phyloP scores from a whole-genome alignment of 2,797 vertebrate species.

The Cheirogaleus major region DNA sequence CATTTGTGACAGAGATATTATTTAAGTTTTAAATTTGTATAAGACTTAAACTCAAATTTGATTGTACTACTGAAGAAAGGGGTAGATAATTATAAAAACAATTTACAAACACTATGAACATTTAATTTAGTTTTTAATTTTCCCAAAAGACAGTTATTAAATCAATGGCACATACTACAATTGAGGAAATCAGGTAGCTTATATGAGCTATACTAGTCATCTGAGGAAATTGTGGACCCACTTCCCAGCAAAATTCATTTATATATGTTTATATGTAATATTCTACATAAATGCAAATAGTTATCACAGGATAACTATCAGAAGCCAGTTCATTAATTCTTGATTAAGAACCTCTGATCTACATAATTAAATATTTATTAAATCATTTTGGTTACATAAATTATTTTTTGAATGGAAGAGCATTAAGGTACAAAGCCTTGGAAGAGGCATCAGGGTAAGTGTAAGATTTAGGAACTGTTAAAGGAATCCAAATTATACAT shows the following conservation, averaged over 20 bases:
- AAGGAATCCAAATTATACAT: neutral
- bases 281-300: neutral
- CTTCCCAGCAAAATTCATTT: neutral
- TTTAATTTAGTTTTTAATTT: neutral
- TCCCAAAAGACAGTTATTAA: neutral
- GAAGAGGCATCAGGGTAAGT: neutral
- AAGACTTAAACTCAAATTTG: neutral
- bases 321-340: neutral
- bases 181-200: neutral
- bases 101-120: neutral
- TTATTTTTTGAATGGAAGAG: neutral
- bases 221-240: neutral
- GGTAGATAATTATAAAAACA: neutral
- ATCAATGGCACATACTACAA: neutral
- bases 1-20: neutral
- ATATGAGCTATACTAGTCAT: neutral
- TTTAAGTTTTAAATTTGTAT: neutral
- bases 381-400: neutral
- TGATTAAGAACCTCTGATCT: neutral
- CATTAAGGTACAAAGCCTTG: neutral
- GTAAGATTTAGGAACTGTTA: neutral
- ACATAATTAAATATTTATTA: neutral
- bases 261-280: neutral
- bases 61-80: neutral
- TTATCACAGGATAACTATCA: neutral